Base-by-base conservation (phyloP, 2,888 invertebrate species). In the Nematopogon swammerdamellus region DNA sequence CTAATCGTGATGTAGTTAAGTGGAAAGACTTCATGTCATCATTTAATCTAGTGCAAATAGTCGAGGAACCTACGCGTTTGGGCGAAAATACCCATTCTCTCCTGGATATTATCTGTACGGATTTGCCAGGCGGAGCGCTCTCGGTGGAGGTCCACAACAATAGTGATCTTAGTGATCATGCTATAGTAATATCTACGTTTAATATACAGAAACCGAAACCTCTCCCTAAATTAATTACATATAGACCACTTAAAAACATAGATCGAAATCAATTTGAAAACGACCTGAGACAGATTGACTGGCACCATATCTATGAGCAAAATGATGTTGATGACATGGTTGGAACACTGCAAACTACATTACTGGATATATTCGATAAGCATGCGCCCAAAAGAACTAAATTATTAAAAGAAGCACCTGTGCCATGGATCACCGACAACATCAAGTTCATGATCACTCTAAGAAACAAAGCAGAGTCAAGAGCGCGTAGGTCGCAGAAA, bases 381-480 rank as follows among this genome's bases (percentile, higher is more conserved):
- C 47, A 47, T 18, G 47, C 47, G 30, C 47, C 47, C 1, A 6
- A 25, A 18, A 17, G 16, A 10, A 47, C 30, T 14, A 36, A 36
- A 16, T 25, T 17, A 16, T 5, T 29, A 46, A 46, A 25, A 29
- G 5, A 25, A 25, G 19, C 5, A 14, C 17, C 46, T 16, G 18
- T 10, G 14, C 47, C 47, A 14, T 47, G 47, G 47, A 17, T 47
- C 16, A 47, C 47, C 17, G 47, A 47, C 14, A 47, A 18, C 18
- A 47, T 47, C 2, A 47, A 36, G 16, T 18, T 19, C 3, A 47
- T 47, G 47, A 47, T 47, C 18, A 3, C 17, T 5, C 16, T 47
- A 17, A 8, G 47, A n/a, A 36, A 47, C 18, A 36, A 30, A 3
- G 47, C 36, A 4, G 8, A 36, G 18, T 2, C 18, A 11, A 16